Conservation (phyloP, 1,140 invertebrate genomes). For the Papilio xuthus region DNA sequence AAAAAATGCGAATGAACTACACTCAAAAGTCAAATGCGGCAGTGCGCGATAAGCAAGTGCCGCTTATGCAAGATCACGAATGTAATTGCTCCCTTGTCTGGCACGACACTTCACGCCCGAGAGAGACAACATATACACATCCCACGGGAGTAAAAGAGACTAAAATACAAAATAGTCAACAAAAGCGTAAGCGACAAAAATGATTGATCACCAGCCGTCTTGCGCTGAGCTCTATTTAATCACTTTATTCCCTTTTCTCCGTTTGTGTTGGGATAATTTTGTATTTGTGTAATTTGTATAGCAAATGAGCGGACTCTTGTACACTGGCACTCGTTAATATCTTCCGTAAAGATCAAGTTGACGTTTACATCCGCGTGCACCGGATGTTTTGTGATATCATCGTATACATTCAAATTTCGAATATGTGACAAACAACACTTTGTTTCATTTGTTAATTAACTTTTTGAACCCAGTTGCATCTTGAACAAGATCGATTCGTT, state of each 20-base stretch:
- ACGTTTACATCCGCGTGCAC: constrained; percentile 59
- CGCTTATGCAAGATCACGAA: constrained; percentile 82
- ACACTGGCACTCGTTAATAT: constrained; percentile 43
- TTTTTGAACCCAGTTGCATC: background rate
- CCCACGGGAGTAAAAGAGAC: constrained; percentile 58
- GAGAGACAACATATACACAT: constrained; percentile 51
- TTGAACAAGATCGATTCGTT: too few species aligned
- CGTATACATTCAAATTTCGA: background rate
- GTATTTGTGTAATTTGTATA: constrained; percentile 81
- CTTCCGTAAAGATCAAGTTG: constrained; percentile 55
- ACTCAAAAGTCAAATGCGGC: constrained; percentile 77
- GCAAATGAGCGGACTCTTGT: constrained; percentile 63
- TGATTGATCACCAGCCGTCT: constrained; percentile 82
- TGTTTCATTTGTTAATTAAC: background rate
- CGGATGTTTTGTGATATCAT: background rate
- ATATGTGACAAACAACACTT: background rate
- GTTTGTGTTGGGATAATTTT: constrained; percentile 80
- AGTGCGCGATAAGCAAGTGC: constrained; percentile 78
- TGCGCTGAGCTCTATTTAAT: constrained; percentile 83
- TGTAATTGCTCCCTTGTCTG: constrained; percentile 82
- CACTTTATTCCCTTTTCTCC: constrained; percentile 83
- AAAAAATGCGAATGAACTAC: constrained; percentile 75
- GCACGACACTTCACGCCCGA: constrained; percentile 73
- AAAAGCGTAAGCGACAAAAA: constrained; percentile 79
- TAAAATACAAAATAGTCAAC: constrained; percentile 63